These are phyloP conservation scores for Antedon mediterranea DNA, from an alignment of 53 echinoderm and acorn worm genomes.

Conservation along the genomic window DNA sequence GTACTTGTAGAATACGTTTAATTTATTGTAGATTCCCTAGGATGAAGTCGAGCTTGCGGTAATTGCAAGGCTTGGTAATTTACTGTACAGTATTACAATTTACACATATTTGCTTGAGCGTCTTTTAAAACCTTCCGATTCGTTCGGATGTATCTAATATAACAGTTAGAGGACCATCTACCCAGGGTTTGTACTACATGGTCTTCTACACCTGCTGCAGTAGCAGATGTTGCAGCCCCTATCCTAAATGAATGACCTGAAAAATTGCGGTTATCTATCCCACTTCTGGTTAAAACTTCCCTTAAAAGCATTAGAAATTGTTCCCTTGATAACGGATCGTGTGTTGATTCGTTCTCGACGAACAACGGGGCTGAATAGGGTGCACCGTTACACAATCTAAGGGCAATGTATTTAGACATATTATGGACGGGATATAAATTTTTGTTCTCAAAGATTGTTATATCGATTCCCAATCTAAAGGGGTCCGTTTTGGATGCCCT, in stretches of 20 bases:
- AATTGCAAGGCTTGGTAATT: no score
- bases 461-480: not conserved
- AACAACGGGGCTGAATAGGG: not conserved
- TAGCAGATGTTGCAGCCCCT: not conserved
- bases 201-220: not conserved
- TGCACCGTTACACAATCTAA: no score
- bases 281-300: not conserved
- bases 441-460: not conserved
- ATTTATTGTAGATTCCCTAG: no score
- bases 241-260: not conserved
- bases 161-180: not conserved
- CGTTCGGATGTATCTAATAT: not conserved
- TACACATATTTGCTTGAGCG: not conserved
- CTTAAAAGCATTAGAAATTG: not conserved
- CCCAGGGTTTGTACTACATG: not conserved
- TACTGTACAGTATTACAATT: no score
- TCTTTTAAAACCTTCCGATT: not conserved
- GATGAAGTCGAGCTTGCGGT: no score
- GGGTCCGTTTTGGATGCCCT: not conserved
- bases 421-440: not conserved
- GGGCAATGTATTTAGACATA: no score
- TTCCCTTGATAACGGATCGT: not conserved
- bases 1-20: no score
- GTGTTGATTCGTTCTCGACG: not conserved
- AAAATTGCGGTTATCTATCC: not conserved